These are phyloP conservation scores for Lamellibrachia satsuma DNA, from an alignment of 2,888 invertebrate genomes.

Conservation along the genomic window DNA sequence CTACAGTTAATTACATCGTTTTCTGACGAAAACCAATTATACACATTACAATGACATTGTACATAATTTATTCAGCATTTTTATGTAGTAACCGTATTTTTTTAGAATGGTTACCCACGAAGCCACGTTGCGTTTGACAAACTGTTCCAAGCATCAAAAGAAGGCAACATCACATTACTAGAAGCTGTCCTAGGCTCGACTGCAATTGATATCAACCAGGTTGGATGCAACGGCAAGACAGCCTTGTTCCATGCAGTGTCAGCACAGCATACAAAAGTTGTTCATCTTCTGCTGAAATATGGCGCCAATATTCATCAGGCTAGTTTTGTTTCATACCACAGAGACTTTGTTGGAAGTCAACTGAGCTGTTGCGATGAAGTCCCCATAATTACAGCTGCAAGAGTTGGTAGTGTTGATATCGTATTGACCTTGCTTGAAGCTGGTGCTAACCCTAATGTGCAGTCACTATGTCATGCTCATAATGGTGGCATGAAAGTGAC, in stretches of 20 bases:
- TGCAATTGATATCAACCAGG: conserved; percentile 32
- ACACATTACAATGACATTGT: no score
- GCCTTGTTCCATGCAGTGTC: conserved; percentile 37
- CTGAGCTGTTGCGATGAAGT: conserved; percentile 42
- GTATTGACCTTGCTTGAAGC: conserved; percentile 32
- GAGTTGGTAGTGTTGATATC: conserved; percentile 35
- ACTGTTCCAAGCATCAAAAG: background rate
- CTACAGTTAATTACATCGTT: no score
- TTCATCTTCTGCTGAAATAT: conserved; percentile 32
- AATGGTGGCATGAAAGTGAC: conserved; percentile 20
- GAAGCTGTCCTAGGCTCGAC: conserved; percentile 6
- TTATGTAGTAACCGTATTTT: background rate
- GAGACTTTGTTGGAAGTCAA: conserved; percentile 33
- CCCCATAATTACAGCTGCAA: conserved; percentile 41
- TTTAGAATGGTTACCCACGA: background rate
- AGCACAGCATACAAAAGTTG: conserved; percentile 23
- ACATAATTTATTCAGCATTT: background rate
- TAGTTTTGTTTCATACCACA: conserved; percentile 40
- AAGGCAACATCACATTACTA: background rate
- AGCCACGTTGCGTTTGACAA: background rate
- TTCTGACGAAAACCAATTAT: no score
- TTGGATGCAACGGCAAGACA: conserved; percentile 36
- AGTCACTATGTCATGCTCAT: conserved; percentile 24
- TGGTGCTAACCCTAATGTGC: conserved; percentile 32
- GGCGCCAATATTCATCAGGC: conserved; percentile 36